A percentile compares a stretch with the other conserved stretches of the same genome.
Evolutionary conservation across 2,797 vertebrate genomes (phyloP).

Genomic region (Cynopterus sphinx): DNA sequence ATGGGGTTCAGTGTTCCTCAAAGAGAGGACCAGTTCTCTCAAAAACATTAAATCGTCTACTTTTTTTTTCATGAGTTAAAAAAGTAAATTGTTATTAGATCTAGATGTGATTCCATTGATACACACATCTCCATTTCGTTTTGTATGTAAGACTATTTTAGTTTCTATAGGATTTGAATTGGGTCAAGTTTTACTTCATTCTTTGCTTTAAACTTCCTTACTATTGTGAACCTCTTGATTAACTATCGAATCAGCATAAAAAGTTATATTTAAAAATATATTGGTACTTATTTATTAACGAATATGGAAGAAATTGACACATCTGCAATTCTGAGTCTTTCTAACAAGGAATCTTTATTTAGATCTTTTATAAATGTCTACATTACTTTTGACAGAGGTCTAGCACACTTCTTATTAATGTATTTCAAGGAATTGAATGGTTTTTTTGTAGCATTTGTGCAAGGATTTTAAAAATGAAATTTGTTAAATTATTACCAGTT

Average conservation of each 20-base stretch:
- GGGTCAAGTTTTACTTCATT: neutral
- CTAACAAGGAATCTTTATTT: neutral
- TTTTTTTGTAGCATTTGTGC: neutral
- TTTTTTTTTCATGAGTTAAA: neutral
- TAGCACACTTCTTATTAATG: neutral
- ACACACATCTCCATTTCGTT: neutral
- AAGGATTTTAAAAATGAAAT: neutral
- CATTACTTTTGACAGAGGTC: neutral
- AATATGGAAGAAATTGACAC: neutral
- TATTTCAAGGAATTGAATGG: neutral
- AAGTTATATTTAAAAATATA: neutral
- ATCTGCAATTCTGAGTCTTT: neutral
- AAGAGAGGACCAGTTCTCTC: neutral
- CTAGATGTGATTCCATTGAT: neutral
- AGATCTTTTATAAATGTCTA: neutral
- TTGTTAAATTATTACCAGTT: neutral
- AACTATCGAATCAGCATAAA: neutral
- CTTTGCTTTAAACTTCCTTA: neutral
- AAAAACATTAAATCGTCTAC: neutral
- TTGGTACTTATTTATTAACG: neutral
- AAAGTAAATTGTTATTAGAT: neutral
- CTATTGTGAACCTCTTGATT: neutral
- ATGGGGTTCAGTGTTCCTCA: neutral
- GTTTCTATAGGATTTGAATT: neutral
- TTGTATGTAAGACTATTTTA: neutral